Conservation (phyloP, 2,888 invertebrate species). For the Leptinotarsa tumamoca region DNA sequence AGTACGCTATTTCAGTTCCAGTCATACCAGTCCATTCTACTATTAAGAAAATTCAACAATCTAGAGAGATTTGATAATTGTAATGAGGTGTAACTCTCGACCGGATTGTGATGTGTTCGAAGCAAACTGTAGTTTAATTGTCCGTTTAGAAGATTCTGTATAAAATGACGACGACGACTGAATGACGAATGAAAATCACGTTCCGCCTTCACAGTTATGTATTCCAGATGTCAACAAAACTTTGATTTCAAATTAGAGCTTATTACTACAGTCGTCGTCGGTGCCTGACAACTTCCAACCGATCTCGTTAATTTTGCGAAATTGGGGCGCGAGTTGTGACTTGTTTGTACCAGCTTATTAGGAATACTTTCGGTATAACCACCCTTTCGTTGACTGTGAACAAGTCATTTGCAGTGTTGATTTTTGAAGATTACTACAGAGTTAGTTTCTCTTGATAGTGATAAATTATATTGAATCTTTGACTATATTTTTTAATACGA, state of each 20-base stretch:
- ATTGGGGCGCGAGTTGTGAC: background rate
- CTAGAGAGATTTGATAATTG: background rate
- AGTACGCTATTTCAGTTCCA: no score
- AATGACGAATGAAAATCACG: background rate
- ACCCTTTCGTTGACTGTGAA: constrained; percentile 10
- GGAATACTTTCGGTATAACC: constrained; percentile 4
- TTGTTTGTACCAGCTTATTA: constrained; percentile 11
- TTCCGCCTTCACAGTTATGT: constrained; percentile 5
- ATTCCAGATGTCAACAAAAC: constrained; percentile 12
- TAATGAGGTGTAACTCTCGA: background rate
- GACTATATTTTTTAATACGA: no score
- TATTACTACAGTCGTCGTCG: constrained; percentile 17
- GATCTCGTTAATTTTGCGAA: constrained; percentile 1
- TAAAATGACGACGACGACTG: background rate
- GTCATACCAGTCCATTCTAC: no score
- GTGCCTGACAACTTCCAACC: background rate
- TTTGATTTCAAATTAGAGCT: constrained; percentile 14
- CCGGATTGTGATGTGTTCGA: background rate
- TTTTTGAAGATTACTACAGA: background rate
- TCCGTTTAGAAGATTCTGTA: background rate
- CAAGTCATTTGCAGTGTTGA: background rate
- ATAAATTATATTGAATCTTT: no score
- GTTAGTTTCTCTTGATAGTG: no score
- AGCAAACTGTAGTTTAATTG: background rate
- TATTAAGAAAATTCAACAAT: no score